phyloP scores from a whole-genome alignment of 2,888 invertebrate genomes.

The Agonum fuliginosum region DNA sequence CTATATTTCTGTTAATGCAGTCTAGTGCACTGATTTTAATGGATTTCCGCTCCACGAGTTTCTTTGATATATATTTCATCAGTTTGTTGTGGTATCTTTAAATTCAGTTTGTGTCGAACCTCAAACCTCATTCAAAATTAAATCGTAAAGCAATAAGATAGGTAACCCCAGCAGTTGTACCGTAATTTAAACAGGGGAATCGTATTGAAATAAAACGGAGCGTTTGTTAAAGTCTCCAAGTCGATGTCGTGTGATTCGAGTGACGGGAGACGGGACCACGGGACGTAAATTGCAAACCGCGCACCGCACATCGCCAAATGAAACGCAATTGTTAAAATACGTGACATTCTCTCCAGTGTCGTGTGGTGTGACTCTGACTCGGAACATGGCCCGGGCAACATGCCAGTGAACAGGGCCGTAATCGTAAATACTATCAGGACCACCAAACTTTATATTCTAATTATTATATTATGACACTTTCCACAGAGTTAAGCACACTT shows the following conservation, averaged over 20 bases:
- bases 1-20: not conserved
- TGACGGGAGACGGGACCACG: not conserved
- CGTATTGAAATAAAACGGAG: constrained; percentile 27
- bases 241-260: no score
- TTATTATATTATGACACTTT: no score
- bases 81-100: not conserved
- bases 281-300: constrained; percentile 34
- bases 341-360: constrained; percentile 38
- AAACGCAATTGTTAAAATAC: constrained; percentile 55
- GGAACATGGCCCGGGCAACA: constrained; percentile 32
- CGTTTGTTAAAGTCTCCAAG: no score
- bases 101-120: not conserved
- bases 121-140: constrained; percentile 15
- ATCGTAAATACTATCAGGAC: no score
- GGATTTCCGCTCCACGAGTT: not conserved
- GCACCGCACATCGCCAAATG: constrained; percentile 42
- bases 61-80: not conserved
- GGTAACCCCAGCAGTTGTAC: not conserved
- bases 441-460: no score
- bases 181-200: constrained; percentile 28
- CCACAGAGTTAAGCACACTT: no score
- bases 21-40: not conserved
- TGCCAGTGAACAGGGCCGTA: constrained; percentile 14
- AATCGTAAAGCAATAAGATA: constrained; percentile 1
- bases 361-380: not conserved